Conservation (phyloP, 2,113 vertebrate genomes). For the Rhadina sibilatrix region DNA sequence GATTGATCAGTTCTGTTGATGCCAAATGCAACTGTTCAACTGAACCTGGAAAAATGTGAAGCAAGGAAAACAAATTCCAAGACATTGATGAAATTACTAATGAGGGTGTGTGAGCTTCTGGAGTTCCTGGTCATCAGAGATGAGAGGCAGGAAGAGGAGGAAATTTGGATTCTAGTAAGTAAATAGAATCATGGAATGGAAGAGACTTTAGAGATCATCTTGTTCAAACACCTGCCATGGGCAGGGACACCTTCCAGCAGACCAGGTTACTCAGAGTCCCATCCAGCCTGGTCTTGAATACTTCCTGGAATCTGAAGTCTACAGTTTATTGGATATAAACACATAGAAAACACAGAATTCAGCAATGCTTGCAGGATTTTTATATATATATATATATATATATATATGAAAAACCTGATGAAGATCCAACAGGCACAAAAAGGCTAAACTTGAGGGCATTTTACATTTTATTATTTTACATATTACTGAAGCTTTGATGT, state of each 20-base stretch:
- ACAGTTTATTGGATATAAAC: neutral
- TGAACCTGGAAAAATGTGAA: neutral
- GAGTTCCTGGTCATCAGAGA: neutral
- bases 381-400: neutral
- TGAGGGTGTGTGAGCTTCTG: neutral
- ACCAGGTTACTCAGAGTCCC: neutral
- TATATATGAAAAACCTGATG: neutral
- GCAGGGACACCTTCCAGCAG: neutral
- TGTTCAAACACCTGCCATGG: neutral
- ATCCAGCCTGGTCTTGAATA: neutral
- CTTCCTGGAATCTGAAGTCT: neutral
- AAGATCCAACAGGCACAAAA: neutral
- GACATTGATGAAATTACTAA: neutral
- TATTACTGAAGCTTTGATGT: neutral
- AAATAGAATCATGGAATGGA: neutral
- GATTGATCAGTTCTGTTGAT: neutral
- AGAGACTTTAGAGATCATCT: neutral
- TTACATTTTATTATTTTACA: neutral
- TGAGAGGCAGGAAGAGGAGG: neutral
- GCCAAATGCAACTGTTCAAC: neutral
- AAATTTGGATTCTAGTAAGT: neutral
- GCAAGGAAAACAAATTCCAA: neutral
- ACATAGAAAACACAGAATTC: neutral
- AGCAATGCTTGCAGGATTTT: neutral
- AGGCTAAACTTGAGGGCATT: neutral